These are phyloP conservation scores for Drosophila pseudoananassae DNA, from an alignment of 1,140 invertebrate genomes.

Conservation along the genomic window DNA sequence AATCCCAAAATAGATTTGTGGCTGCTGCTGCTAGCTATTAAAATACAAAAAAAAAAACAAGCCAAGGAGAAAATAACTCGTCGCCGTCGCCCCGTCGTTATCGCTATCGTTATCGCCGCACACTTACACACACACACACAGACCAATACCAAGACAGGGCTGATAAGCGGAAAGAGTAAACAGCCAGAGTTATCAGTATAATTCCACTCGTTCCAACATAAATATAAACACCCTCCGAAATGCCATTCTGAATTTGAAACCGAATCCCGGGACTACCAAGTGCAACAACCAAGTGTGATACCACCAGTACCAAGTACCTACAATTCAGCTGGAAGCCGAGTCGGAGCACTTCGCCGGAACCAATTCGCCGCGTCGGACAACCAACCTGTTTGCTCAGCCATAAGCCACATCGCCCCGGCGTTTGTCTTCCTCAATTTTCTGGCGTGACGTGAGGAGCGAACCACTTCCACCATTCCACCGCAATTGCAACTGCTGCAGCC, in stretches of 20 bases:
- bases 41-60: constrained; percentile 19
- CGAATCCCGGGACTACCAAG: constrained; percentile 6
- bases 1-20: constrained; percentile 37
- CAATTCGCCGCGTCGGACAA: constrained; percentile 62
- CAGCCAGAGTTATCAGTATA: constrained; percentile 38
- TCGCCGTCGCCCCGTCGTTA: constrained; percentile 40
- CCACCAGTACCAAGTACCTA: constrained; percentile 6
- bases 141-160: constrained; percentile 17
- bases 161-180: constrained; percentile 61
- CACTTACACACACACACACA: constrained; percentile 24
- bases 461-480: constrained; percentile 76
- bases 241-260: constrained; percentile 62
- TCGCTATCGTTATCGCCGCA: constrained; percentile 48
- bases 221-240: constrained; percentile 55
- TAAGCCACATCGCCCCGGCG: constrained; percentile 52
- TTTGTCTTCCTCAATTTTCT: constrained; percentile 45
- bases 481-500: constrained; percentile 54
- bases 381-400: constrained; percentile 69
- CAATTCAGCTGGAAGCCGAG: constrained; percentile 1
- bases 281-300: constrained; percentile 41
- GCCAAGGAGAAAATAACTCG: constrained; percentile 29
- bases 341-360: constrained; percentile 19
- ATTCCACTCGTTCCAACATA: constrained; percentile 36
- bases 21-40: constrained; percentile 9
- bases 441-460: constrained; percentile 57